Evolutionary conservation across 2,888 invertebrate genomes (phyloP), one percentile per base, ranked within the genome.

Genomic region (Sinhomidia bicolor): DNA sequence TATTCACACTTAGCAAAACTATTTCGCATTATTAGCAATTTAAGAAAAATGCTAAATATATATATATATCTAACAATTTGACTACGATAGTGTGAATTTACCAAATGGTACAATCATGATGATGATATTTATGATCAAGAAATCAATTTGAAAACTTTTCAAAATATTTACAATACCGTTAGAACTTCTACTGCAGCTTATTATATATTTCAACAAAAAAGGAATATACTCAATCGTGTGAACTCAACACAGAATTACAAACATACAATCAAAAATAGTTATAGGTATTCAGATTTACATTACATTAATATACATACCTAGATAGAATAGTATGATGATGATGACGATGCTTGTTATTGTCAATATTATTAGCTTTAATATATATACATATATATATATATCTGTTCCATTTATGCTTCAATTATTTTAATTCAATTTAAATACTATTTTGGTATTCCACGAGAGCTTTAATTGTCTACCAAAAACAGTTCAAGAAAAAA

Each of bases 391-490:
- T 57, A 9, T 47, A 17, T 17, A 57, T 23, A 12, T 60, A 32
- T 65, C 17, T 7, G 74, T 74, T 29, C 54, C 54, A 78, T 57
- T 78, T 57, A 57, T 78, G 54, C 4, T 14, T 36, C 7, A 20
- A 44, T 71, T 41, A 36, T 29, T 47, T 76, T 54, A 12, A 41
- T 41, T 41, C 36, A 36, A 36, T n/a, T 41, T 32, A 32, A 68
- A 41, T 20, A 32, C 9, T 57, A 36, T 17, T 12, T 78, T 78
- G 7, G 57, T 57, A 78, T 54, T 78, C 32, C 54, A 78, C 78
- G 57, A 76, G 57, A 78, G 78, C 57, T 78, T 78, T 78, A 32
- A 29, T 32, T 78, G 78, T 78, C 78, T 57, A 57, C 78, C 78
- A 78, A 32, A 51, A 54, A 54, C 29, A 17, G 78, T 78, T 57